phyloP scores from a whole-genome alignment of 2,888 invertebrate genomes.

The Agonopterix subpropinquella region DNA sequence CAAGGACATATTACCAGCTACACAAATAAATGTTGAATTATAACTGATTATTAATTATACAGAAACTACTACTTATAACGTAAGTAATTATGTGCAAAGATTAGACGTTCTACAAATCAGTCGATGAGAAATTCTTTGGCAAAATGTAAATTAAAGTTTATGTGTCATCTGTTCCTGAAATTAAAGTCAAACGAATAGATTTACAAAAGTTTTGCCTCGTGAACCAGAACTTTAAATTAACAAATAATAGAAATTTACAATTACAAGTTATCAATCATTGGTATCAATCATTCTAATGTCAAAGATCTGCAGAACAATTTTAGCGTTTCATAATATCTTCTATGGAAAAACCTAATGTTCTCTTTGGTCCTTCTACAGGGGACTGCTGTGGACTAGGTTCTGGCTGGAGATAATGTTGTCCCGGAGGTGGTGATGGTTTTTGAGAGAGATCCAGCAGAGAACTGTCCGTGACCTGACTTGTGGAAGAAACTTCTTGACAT shows the following conservation, averaged over 20 bases:
- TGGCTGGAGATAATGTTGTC: conserved; percentile 31
- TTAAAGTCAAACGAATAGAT: background rate
- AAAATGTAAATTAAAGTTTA: conserved; percentile 23
- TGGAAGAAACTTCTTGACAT: conserved; percentile 70
- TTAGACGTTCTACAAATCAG: conserved; percentile 23
- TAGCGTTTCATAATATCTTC: conserved; percentile 93
- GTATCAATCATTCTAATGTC: too few species aligned
- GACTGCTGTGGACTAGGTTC: conserved; percentile 43
- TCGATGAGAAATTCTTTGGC: conserved; percentile 48
- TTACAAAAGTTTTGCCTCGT: background rate
- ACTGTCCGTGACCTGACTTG: conserved; percentile 61
- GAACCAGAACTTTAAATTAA: too few species aligned
- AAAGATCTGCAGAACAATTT: conserved; percentile 19
- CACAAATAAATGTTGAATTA: background rate
- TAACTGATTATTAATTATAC: background rate
- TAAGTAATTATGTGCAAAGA: background rate
- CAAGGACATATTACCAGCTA: background rate
- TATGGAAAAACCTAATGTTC: conserved; percentile 85
- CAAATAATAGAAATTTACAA: too few species aligned
- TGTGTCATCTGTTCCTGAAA: background rate
- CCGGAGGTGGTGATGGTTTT: conserved; percentile 52
- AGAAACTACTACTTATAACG: background rate
- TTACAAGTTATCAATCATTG: too few species aligned
- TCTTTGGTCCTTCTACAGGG: conserved; percentile 57
- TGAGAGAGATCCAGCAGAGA: conserved; percentile 76